A percentile compares a stretch with the other conserved stretches of the same genome.
Evolutionary conservation across 2,113 vertebrate species (phyloP).

Genomic region (Eulacestoma nigropectus): DNA sequence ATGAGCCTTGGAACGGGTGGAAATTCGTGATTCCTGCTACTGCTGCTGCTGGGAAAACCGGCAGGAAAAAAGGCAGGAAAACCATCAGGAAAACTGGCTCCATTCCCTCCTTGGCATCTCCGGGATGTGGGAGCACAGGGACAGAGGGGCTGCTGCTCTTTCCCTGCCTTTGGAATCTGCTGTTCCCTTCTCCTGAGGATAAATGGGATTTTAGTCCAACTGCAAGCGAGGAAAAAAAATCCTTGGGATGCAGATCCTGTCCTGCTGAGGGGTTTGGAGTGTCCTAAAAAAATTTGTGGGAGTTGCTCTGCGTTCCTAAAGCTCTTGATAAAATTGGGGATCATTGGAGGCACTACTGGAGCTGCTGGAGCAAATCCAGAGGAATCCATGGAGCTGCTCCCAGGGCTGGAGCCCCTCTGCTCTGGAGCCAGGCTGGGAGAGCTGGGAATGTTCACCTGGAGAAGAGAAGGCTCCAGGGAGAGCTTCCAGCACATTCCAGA

Average conservation of each 20-base stretch:
- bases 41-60: not conserved
- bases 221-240: not conserved
- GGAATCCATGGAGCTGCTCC: not conserved
- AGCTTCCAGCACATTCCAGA: not conserved
- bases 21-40: not conserved
- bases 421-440: not conserved
- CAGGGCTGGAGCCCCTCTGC: not conserved
- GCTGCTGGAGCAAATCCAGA: not conserved
- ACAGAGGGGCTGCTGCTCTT: not conserved
- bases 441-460: not conserved
- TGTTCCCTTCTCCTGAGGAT: not conserved
- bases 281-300: not conserved
- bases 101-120: not conserved
- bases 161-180: not conserved
- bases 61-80: not conserved
- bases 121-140: not conserved
- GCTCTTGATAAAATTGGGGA: not conserved
- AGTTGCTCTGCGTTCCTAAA: not conserved
- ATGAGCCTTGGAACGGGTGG: not conserved
- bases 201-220: not conserved
- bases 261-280: not conserved
- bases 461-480: fast-evolving
- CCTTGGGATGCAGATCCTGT: not conserved
- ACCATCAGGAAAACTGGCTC: not conserved
- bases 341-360: not conserved